Percentiles rank a stretch among this genome's conserved stretches.
These are phyloP conservation scores for Junonia oenone DNA, from an alignment of 2,888 invertebrate genomes.

Conservation along the genomic window DNA sequence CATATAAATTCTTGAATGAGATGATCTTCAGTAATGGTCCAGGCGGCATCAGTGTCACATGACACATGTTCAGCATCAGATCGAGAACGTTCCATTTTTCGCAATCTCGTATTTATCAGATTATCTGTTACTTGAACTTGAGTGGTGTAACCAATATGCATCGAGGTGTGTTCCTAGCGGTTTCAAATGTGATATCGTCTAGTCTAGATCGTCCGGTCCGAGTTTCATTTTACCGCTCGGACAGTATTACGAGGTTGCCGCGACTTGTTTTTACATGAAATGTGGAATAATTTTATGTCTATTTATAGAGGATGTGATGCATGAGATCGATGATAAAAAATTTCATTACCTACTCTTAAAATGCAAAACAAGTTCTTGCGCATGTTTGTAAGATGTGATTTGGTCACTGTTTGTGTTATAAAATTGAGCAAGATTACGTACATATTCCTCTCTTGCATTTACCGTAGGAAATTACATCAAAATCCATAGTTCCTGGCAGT, in stretches of 20 bases:
- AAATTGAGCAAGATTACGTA: not conserved
- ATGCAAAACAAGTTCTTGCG: not conserved
- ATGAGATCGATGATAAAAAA: not conserved
- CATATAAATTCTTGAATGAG: not conserved
- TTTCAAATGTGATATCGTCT: conserved; percentile 60
- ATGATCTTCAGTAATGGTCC: conserved; percentile 12
- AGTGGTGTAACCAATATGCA: conserved; percentile 50
- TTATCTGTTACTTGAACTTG: conserved; percentile 40
- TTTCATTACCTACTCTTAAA: not conserved
- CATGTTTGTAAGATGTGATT: not conserved
- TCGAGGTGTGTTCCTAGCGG: conserved; percentile 50
- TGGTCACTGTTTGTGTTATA: not conserved
- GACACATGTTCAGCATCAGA: conserved; percentile 14
- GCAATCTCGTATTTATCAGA: conserved; percentile 33
- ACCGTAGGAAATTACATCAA: not conserved
- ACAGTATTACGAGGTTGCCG: conserved; percentile 6
- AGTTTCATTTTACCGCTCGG: conserved; percentile 44
- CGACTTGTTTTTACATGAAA: conserved; percentile 6
- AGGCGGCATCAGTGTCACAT: conserved; percentile 21
- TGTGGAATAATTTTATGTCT: not conserved
- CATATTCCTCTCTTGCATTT: not conserved
- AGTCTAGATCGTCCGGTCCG: conserved; percentile 44
- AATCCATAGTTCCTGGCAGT: not conserved
- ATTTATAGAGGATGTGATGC: not conserved
- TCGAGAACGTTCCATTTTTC: conserved; percentile 46